Evolutionary conservation across 2,888 invertebrate genomes (phyloP).

Genomic region (Himalopsyche tibetana): DNA sequence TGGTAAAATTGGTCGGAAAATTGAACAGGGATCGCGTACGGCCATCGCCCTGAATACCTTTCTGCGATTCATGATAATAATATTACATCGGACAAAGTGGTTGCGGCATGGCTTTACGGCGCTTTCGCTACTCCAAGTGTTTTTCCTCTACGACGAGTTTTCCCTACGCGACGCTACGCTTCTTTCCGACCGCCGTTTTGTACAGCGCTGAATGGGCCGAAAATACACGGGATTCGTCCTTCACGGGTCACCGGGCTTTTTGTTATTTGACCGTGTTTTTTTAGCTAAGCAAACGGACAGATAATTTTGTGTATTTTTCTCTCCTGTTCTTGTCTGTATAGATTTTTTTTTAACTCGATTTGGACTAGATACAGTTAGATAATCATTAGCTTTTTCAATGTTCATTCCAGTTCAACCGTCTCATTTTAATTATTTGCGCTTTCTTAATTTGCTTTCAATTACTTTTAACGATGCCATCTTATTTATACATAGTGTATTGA

Average conservation of each 20-base stretch:
- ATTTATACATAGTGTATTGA: no score
- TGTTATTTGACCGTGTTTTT: conserved; percentile 40
- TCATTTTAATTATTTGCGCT: no score
- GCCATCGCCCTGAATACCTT: conserved; percentile 37
- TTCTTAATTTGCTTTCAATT: no score
- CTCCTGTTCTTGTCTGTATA: no score
- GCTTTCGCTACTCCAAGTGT: conserved; percentile 36
- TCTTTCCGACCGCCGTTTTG: not conserved
- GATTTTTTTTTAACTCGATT: no score
- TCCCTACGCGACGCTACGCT: not conserved
- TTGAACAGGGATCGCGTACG: conserved; percentile 46
- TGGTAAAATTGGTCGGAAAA: conserved; percentile 58
- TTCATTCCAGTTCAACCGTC: no score
- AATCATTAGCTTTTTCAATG: no score
- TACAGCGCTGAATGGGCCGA: conserved; percentile 18
- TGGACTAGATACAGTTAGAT: no score
- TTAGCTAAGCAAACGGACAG: conserved; percentile 1
- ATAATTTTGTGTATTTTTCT: not conserved
- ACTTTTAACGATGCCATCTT: no score
- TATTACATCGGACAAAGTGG: conserved; percentile 36
- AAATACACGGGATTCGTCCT: conserved; percentile 1
- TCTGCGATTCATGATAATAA: conserved; percentile 44
- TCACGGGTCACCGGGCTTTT: conserved; percentile 26
- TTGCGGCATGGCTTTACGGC: conserved; percentile 4
- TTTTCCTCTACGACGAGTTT: conserved; percentile 10